Conservation (phyloP, 2,888 invertebrate species). For the Cacoxenus indagator region DNA sequence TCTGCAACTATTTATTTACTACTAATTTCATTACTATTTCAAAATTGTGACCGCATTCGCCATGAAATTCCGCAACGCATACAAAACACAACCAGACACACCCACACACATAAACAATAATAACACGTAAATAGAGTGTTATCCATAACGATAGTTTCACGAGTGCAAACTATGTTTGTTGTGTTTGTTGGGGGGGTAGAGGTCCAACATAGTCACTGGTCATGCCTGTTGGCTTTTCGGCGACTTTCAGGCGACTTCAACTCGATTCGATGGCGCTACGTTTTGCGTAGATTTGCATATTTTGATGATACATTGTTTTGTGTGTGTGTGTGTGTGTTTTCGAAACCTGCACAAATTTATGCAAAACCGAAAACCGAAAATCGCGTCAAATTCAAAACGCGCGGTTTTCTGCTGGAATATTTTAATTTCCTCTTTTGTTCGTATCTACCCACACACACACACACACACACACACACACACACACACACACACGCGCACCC, state of each 20-base stretch:
- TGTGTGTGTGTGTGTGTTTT: constrained; percentile 26
- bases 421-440: constrained; percentile 65
- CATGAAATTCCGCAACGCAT: not conserved
- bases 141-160: not conserved
- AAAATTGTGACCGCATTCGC: constrained; percentile 12
- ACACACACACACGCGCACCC: too few species aligned
- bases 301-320: constrained; percentile 56
- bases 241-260: constrained; percentile 6
- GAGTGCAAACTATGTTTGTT: constrained; percentile 29
- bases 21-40: constrained; percentile 24
- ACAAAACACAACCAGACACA: not conserved
- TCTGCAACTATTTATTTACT: constrained; percentile 15
- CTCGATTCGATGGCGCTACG: not conserved
- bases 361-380: constrained; percentile 50
- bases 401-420: constrained; percentile 54
- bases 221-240: not conserved
- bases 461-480: not conserved
- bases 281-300: constrained; percentile 51
- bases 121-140: too few species aligned
- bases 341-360: constrained; percentile 47
- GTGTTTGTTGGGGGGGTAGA: too few species aligned
- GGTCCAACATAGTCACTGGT: too few species aligned
- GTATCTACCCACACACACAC: not conserved
- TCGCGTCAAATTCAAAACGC: constrained; percentile 61
- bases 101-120: constrained; percentile 27